Percentiles rank a stretch among this genome's conserved stretches.
Evolutionary conservation across 1,140 invertebrate genomes (phyloP).

Genomic region (Caligus rogercresseyi): DNA sequence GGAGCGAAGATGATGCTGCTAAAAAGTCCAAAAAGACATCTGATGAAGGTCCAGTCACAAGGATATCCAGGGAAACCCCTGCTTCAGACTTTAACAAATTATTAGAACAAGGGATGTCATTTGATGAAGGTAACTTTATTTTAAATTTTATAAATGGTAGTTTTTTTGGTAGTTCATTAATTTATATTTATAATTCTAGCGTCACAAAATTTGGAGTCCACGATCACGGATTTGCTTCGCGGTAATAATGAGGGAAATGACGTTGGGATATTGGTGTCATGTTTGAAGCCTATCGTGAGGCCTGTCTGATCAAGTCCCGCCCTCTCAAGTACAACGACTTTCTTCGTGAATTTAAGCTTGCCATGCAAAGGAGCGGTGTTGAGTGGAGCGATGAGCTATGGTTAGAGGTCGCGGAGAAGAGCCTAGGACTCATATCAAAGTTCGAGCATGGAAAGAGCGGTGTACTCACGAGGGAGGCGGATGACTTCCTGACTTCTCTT

Average conservation of each 20-base stretch:
- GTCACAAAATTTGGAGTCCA: background rate
- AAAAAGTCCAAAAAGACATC: no score
- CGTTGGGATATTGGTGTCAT: no score
- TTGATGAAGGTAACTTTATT: background rate
- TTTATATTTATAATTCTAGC: background rate
- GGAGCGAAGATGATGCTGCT: background rate
- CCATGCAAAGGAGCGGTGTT: background rate
- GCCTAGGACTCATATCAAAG: background rate
- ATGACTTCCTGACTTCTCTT: background rate
- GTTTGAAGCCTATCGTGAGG: slow-evolving; percentile 2
- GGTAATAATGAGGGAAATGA: no score
- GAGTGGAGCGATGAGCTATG: background rate
- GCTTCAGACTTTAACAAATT: background rate
- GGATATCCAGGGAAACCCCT: background rate
- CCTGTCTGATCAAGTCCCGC: background rate
- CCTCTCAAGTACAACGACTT: slow-evolving; percentile 5
- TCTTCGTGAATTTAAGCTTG: slow-evolving; percentile 3
- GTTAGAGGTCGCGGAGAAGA: background rate
- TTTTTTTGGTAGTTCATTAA: no score
- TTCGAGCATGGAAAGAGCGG: background rate
- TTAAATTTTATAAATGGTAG: background rate
- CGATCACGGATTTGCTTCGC: background rate
- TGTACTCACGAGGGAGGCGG: background rate
- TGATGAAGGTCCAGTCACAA: background rate
- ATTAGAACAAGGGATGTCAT: background rate